These are phyloP conservation scores for Gymnothorax javanicus DNA, from an alignment of 2,797 vertebrate genomes.

Conservation along the genomic window DNA sequence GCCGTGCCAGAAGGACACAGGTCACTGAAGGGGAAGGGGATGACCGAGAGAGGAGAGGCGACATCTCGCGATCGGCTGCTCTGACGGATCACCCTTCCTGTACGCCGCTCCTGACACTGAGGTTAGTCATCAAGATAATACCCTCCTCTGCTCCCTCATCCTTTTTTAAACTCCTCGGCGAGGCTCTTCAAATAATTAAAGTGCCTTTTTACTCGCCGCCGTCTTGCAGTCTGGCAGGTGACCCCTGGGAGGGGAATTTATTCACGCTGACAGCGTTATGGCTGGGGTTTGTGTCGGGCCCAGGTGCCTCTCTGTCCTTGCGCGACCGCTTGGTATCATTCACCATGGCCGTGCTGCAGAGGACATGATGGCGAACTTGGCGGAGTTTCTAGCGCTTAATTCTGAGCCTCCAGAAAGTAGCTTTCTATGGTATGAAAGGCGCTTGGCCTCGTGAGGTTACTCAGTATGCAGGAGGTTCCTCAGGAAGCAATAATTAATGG, in stretches of 20 bases:
- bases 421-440: neutral
- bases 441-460: conserved; percentile 40
- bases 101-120: neutral
- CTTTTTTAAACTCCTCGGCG: neutral
- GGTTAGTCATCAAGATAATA: conserved; percentile 13
- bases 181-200: conserved; percentile 11
- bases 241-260: neutral
- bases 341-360: conserved; percentile 45
- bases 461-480: conserved; percentile 50
- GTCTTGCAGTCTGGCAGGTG: neutral
- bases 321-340: neutral
- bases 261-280: conserved; percentile 42
- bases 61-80: neutral
- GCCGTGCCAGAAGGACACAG: neutral
- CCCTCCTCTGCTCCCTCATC: neutral
- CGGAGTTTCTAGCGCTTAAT: neutral
- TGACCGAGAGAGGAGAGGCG: neutral
- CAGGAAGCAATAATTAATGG: conserved; percentile 56
- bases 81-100: neutral
- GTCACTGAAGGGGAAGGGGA: neutral
- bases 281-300: conserved; percentile 61
- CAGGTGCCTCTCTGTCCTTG: conserved; percentile 51
- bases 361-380: neutral
- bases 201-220: neutral
- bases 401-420: conserved; percentile 8